Conservation (phyloP, 2,888 invertebrate genomes). For the Cheilosia urbana region DNA sequence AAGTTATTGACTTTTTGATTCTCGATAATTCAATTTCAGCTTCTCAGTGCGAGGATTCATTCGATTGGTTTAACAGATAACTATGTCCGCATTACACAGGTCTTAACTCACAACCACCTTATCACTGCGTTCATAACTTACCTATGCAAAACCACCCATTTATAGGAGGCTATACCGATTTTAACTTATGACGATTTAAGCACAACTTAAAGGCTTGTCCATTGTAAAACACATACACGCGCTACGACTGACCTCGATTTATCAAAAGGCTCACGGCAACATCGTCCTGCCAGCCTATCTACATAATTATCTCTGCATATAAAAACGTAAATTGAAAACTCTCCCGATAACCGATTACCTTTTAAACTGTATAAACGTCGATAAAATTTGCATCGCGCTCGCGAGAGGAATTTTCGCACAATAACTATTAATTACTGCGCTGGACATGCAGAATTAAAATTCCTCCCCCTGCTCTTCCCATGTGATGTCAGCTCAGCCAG, state of each 20-base stretch:
- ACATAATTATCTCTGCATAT: background rate
- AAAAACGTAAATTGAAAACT: slow-evolving; percentile 2
- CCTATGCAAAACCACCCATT: background rate
- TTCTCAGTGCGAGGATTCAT: too few relatives aligned
- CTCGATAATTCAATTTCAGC: too few relatives aligned
- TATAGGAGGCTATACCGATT: background rate
- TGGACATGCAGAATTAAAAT: slow-evolving; percentile 14
- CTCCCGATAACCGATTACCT: slow-evolving; percentile 53
- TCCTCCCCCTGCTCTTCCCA: background rate
- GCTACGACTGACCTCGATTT: slow-evolving; percentile 47
- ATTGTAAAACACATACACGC: slow-evolving; percentile 9
- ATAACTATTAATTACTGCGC: slow-evolving; percentile 69
- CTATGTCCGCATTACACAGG: background rate
- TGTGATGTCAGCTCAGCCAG: background rate
- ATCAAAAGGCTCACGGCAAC: slow-evolving; percentile 45
- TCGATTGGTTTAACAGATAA: too few relatives aligned
- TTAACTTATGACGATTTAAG: background rate
- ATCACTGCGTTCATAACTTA: background rate
- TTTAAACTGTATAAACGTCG: slow-evolving; percentile 56
- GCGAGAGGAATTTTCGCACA: slow-evolving; percentile 63
- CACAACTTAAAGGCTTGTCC: slow-evolving; percentile 11
- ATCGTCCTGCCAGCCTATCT: slow-evolving; percentile 5
- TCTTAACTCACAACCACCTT: background rate
- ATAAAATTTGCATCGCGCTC: slow-evolving; percentile 65
- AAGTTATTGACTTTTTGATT: too few relatives aligned